Evolutionary conservation across 2,797 vertebrate species (phyloP), one percentile per base, ranked within the genome.

Genomic region (Phrynocephalus vlangalii): DNA sequence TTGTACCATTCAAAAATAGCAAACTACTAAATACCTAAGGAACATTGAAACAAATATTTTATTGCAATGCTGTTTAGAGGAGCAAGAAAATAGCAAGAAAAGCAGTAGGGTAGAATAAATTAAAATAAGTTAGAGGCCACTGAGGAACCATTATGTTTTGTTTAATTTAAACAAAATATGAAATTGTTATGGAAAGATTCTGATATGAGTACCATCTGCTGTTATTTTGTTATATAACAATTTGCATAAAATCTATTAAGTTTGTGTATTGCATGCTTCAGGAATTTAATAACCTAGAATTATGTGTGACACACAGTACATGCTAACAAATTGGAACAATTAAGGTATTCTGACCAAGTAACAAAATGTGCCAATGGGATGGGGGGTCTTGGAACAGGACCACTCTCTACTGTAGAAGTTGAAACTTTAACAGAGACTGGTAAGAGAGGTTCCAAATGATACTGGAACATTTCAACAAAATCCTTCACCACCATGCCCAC

Each of bases 241-340:
- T 97, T 97, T 97, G 96, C 96, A 97, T 97, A 96, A 97, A 97
- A 94, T 96, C 96, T 96, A 97, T 97, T 96, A 96, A 95, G 91
- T 94, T 95, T n/a, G 13, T 94, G 83, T 96, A 95, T 92, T 93
- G 89, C 92, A 96, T 94, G 94, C 92, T 96, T 94, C 94, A 93
- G 81, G 79, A 96, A 95, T 95, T 96, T 96, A 97, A 96, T 97
- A 96, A 95, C 87, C 82, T 48, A 92, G 92, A 96, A 96, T 96
- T 96, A 94, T 95, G 86, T 94, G 94, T 95, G 92, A 96, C 95
- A 94, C 94, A 94, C 83, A 94, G 84, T 91, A 92, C 90, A 95
- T 94, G 91, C 85, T 85, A 95, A 92, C 10, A 81, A 95, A 95
- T 90, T 87, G 86, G 91, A 96, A 95, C 95, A 95, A 95, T 92